Evolutionary conservation across 2,888 invertebrate genomes (phyloP).

Genomic region (Hecatera dysodea): DNA sequence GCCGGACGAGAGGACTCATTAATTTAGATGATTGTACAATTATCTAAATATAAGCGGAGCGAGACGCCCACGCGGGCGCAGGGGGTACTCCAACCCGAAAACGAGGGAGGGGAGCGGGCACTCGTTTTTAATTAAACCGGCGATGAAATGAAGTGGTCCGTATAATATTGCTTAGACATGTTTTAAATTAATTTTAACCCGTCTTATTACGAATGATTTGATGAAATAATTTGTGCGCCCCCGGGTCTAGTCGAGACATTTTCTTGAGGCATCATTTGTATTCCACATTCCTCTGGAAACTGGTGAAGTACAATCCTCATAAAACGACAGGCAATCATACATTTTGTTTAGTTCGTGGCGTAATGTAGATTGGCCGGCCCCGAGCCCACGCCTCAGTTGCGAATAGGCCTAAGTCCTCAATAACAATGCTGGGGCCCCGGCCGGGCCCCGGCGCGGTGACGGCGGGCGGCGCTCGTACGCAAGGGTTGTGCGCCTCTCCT

Average conservation of each 20-base stretch:
- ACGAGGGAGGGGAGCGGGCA: constrained; percentile 89
- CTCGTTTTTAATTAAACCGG: constrained; percentile 91
- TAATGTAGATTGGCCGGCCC: constrained; percentile 30
- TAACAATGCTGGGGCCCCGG: constrained; percentile 70
- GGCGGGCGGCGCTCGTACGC: constrained; percentile 75
- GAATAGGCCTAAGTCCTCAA: constrained; percentile 67
- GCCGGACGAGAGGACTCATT: constrained; percentile 90
- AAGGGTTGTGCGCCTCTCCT: constrained; percentile 84
- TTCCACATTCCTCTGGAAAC: constrained; percentile 21
- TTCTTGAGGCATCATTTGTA: constrained; percentile 42
- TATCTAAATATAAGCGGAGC: constrained; percentile 91
- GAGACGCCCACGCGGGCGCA: constrained; percentile 86
- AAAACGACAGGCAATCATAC: constrained; percentile 34
- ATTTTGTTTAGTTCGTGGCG: constrained; percentile 56
- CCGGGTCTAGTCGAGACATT: constrained; percentile 35
- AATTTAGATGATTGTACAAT: constrained; percentile 91
- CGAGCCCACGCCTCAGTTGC: constrained; percentile 36
- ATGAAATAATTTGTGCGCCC: constrained; percentile 72
- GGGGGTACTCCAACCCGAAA: constrained; percentile 89
- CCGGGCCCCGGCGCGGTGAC: constrained; percentile 66
- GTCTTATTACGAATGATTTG: constrained; percentile 82
- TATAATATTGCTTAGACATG: constrained; percentile 91
- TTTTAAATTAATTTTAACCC: constrained; percentile 89
- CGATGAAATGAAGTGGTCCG: constrained; percentile 91
- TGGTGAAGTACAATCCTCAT: constrained; percentile 22